Evolutionary conservation across 2,113 vertebrate species (phyloP).

Genomic region (Pedionomus torquatus): DNA sequence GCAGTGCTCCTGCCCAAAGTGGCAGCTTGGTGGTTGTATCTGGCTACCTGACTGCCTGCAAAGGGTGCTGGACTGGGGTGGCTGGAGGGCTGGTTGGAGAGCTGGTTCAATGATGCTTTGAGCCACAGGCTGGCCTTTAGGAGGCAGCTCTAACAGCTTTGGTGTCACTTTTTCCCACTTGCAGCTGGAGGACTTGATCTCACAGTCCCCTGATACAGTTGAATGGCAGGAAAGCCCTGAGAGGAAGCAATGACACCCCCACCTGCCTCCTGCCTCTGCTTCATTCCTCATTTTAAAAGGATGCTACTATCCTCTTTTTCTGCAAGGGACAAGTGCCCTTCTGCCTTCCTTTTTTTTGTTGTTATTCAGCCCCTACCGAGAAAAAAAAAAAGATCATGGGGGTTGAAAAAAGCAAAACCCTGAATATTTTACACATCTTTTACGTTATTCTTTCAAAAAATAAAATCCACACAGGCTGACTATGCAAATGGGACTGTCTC

Average conservation of each 20-base stretch:
- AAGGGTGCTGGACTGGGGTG: neutral
- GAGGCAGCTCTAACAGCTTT: neutral
- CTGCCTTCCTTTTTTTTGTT: neutral
- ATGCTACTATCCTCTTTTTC: neutral
- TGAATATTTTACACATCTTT: neutral
- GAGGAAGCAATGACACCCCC: neutral
- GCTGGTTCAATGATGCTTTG: neutral
- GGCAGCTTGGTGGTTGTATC: neutral
- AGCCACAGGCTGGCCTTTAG: neutral
- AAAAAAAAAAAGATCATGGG: neutral
- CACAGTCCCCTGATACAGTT: neutral
- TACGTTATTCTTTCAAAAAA: neutral
- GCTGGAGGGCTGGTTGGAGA: neutral
- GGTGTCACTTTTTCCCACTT: neutral
- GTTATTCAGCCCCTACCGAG: neutral
- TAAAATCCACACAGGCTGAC: neutral
- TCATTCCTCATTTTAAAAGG: neutral
- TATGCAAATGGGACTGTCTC: neutral
- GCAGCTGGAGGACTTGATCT: neutral
- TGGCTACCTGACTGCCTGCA: neutral
- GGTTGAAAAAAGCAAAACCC: neutral
- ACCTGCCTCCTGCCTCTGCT: neutral
- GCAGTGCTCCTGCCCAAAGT: neutral
- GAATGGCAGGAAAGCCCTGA: neutral
- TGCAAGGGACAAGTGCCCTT: neutral